These are phyloP conservation scores for Pituophis catenifer DNA, from an alignment of 2,113 vertebrate species.

Conservation along the genomic window DNA sequence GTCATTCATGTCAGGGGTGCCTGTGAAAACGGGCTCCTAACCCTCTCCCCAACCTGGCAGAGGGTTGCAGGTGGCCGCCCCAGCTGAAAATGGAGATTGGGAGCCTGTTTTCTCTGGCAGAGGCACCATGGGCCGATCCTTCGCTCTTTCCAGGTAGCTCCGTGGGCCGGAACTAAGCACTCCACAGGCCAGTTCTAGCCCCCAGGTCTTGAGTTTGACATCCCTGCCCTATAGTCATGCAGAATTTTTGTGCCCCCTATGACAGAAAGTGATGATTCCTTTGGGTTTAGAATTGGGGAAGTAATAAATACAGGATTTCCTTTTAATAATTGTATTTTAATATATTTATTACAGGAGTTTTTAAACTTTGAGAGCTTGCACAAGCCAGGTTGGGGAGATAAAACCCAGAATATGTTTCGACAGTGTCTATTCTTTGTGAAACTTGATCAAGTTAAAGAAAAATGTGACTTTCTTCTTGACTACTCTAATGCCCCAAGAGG, in stretches of 20 bases:
- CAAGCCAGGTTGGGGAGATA: not conserved
- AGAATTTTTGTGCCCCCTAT: not conserved
- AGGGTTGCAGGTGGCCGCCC: too few species aligned
- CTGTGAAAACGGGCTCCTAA: too few species aligned
- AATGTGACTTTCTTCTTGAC: not conserved
- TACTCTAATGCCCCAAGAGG: not conserved
- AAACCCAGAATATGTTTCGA: not conserved
- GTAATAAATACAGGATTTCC: not conserved
- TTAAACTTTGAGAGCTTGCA: not conserved
- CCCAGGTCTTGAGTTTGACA: too few species aligned
- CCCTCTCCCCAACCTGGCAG: too few species aligned
- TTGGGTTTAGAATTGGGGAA: not conserved
- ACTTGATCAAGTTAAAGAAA: not conserved
- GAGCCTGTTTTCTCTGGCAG: too few species aligned
- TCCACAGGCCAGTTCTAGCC: too few species aligned
- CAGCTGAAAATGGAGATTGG: too few species aligned
- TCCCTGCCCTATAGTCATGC: not conserved
- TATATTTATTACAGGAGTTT: not conserved
- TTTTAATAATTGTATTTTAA: not conserved
- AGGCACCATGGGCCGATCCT: too few species aligned
- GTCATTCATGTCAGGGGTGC: too few species aligned
- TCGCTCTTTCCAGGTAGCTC: too few species aligned
- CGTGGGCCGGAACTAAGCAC: too few species aligned
- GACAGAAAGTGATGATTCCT: not conserved
- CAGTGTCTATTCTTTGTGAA: not conserved